Conservation (phyloP, 2,113 vertebrate genomes). For the Engystomops pustulosus region DNA sequence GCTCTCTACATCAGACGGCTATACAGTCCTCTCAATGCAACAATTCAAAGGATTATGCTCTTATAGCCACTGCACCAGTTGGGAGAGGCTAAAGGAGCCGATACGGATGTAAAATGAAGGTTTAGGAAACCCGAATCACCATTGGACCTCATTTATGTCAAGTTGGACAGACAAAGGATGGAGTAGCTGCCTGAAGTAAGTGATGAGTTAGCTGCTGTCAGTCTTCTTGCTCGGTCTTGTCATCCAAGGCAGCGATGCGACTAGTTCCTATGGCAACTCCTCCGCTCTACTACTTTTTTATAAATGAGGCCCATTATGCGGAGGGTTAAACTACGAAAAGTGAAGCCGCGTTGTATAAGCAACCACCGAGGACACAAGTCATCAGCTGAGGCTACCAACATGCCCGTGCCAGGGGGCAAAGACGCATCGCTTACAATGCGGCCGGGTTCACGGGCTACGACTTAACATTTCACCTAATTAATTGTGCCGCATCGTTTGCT, state of each 20-base stretch:
- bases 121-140: too few relatives aligned
- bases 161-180: not conserved
- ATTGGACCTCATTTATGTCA: not conserved
- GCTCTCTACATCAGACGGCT: not conserved
- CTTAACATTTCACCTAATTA: not conserved
- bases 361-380: not conserved
- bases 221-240: not conserved
- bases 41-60: not conserved
- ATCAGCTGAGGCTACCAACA: not conserved
- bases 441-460: not conserved
- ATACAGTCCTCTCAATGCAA: too few relatives aligned
- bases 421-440: not conserved
- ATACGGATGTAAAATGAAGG: too few relatives aligned
- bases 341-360: not conserved
- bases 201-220: not conserved
- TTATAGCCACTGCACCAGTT: not conserved
- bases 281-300: not conserved
- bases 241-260: not conserved
- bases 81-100: not conserved
- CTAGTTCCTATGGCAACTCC: constrained; percentile 12
- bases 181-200: not conserved
- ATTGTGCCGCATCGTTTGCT: not conserved
- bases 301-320: not conserved
- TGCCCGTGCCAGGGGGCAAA: not conserved
- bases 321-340: not conserved